Conservation (phyloP, 2,113 vertebrate species). For the Solenodon paradoxus region DNA sequence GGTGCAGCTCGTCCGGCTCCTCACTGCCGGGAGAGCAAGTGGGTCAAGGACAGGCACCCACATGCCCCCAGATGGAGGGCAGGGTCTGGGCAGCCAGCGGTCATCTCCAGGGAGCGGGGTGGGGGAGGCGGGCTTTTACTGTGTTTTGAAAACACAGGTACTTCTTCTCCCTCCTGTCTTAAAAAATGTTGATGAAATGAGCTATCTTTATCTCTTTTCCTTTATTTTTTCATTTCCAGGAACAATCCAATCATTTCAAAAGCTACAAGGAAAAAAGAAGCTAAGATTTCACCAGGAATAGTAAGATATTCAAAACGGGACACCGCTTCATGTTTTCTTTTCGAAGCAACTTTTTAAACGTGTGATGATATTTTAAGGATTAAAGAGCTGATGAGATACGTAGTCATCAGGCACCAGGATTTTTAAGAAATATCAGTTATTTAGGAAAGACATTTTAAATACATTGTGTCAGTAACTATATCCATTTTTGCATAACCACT, state of each 20-base stretch:
- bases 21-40: constrained; percentile 81
- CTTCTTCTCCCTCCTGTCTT: neutral
- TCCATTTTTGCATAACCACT: neutral
- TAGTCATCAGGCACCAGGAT: neutral
- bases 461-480: neutral
- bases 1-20: constrained; percentile 91
- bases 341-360: neutral
- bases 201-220: neutral
- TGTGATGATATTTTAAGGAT: neutral
- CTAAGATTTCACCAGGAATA: neutral
- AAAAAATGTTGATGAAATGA: neutral
- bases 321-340: neutral
- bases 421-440: constrained; percentile 12
- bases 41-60: neutral
- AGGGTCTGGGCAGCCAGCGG: neutral
- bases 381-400: neutral
- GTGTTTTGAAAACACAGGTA: neutral
- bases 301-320: neutral
- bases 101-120: neutral
- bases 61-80: neutral
- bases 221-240: neutral
- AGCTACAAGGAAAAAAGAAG: neutral
- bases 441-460: neutral
- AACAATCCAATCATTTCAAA: constrained; percentile 27
- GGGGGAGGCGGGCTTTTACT: neutral